These are phyloP conservation scores for Podotricha telesiphe DNA, from an alignment of 2,888 invertebrate species.

Conservation along the genomic window DNA sequence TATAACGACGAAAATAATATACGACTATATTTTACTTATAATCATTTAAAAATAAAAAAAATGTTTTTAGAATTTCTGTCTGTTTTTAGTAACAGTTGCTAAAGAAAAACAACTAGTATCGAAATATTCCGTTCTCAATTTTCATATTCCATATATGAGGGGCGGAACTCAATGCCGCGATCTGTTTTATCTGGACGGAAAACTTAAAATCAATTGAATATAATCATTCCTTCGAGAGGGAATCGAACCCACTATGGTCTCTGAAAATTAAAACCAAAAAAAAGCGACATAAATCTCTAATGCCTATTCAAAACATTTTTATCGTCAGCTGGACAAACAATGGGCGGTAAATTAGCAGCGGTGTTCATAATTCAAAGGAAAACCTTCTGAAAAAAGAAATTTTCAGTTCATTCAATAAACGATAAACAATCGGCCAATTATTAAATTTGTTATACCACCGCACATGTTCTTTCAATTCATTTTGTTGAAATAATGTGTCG, in stretches of 20 bases:
- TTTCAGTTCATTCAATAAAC: constrained; percentile 15
- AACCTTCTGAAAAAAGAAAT: constrained; percentile 16
- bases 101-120: too few relatives aligned
- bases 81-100: too few relatives aligned
- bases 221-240: not conserved
- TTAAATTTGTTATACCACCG: constrained; percentile 34
- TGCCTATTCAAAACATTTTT: constrained; percentile 38
- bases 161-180: too few relatives aligned
- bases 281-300: constrained; percentile 35
- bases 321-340: constrained; percentile 44
- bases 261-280: constrained; percentile 35
- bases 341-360: constrained; percentile 43
- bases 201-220: too few relatives aligned
- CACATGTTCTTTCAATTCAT: not conserved
- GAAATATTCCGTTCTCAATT: too few relatives aligned
- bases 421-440: constrained; percentile 28
- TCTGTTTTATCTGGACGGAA: too few relatives aligned
- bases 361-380: constrained; percentile 43
- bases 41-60: too few relatives aligned
- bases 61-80: too few relatives aligned
- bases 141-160: too few relatives aligned
- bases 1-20: too few relatives aligned
- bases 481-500: not conserved
- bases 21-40: too few relatives aligned
- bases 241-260: not conserved